Conservation (phyloP, 2,888 invertebrate species). For the Barypeithes pellucidus region DNA sequence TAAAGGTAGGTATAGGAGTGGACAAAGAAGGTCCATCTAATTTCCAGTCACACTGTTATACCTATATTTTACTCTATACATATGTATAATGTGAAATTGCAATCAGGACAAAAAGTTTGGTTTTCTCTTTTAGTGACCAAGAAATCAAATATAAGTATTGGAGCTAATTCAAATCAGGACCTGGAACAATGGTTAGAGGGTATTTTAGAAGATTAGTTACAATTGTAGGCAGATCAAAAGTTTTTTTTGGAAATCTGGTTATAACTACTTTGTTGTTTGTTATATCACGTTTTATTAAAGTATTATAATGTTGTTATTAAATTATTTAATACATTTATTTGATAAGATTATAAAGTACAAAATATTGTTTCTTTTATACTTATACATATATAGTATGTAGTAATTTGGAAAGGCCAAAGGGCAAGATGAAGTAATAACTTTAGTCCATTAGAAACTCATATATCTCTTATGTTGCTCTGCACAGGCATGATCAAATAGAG, state of each 20-base stretch:
- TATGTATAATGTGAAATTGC: too few relatives aligned
- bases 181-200: slow-evolving; percentile 63
- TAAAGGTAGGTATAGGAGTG: neutral
- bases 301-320: neutral
- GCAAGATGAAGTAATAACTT: too few relatives aligned
- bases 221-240: neutral
- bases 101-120: neutral
- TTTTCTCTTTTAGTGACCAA: neutral
- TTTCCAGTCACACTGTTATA: too few relatives aligned
- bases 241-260: slow-evolving; percentile 10
- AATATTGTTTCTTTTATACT: too few relatives aligned
- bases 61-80: neutral
- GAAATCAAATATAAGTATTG: neutral
- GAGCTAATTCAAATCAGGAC: slow-evolving; percentile 39
- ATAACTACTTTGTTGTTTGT: neutral
- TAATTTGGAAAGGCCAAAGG: too few relatives aligned
- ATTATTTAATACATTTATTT: too few relatives aligned
- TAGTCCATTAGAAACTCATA: too few relatives aligned
- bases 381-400: too few relatives aligned
- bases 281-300: neutral
- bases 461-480: too few relatives aligned
- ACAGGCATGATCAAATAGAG: too few relatives aligned
- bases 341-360: too few relatives aligned
- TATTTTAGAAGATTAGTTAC: slow-evolving; percentile 59
- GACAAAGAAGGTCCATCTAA: too few relatives aligned